These are phyloP conservation scores for Sinopyrophorus schimmeli DNA, from an alignment of 2,888 invertebrate species.

Conservation along the genomic window DNA sequence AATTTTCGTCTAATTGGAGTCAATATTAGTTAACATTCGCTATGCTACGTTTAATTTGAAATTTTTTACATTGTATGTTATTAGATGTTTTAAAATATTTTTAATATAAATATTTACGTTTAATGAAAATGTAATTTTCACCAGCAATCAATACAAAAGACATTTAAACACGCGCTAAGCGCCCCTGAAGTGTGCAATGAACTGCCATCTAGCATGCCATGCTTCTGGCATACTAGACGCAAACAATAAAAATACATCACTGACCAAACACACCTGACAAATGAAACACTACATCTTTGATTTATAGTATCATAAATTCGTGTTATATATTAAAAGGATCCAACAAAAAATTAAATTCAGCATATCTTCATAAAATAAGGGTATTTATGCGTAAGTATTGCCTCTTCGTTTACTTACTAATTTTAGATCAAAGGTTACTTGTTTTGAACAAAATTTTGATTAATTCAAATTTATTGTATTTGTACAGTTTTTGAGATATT, in stretches of 20 bases:
- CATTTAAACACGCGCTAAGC: conserved; percentile 48
- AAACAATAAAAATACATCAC: conserved; percentile 56
- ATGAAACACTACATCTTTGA: conserved; percentile 57
- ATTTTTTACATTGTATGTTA: too few relatives aligned
- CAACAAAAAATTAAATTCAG: conserved; percentile 49
- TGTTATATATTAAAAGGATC: conserved; percentile 52
- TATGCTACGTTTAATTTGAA: neutral
- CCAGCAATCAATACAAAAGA: conserved; percentile 50
- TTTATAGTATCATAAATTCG: conserved; percentile 54
- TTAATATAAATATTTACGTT: conserved; percentile 47
- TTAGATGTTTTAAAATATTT: too few relatives aligned
- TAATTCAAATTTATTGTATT: too few relatives aligned
- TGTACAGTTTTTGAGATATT: too few relatives aligned
- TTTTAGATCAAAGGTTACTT: too few relatives aligned
- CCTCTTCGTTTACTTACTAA: too few relatives aligned
- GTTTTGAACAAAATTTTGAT: too few relatives aligned
- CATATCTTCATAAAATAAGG: conserved; percentile 17
- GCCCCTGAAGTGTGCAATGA: conserved; percentile 43
- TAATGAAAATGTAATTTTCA: conserved; percentile 48
- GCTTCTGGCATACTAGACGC: conserved; percentile 47
- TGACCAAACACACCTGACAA: conserved; percentile 56
- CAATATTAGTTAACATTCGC: too few relatives aligned
- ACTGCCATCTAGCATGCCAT: conserved; percentile 54
- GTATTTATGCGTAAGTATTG: conserved; percentile 2
- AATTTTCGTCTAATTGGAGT: too few relatives aligned